Evolutionary conservation across 2,113 vertebrate genomes (phyloP).

Genomic region (Naja naja): DNA sequence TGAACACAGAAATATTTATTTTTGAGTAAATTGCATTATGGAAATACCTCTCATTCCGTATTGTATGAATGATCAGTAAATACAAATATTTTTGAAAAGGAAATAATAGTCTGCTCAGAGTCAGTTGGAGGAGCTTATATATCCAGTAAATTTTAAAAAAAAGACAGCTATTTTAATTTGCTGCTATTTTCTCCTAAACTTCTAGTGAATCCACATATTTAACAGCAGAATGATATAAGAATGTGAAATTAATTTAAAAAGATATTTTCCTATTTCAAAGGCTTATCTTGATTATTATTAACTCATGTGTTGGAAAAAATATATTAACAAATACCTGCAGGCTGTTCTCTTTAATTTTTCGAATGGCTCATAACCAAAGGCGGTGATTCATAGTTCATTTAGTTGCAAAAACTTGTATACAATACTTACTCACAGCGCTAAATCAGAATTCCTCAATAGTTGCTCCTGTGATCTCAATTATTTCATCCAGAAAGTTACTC

Average conservation of each 20-base stretch:
- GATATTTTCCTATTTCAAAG: background rate
- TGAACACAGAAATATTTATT: background rate
- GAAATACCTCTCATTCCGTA: background rate
- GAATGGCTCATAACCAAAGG: conserved; percentile 35
- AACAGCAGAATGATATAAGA: background rate
- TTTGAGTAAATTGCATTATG: background rate
- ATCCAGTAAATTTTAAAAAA: background rate
- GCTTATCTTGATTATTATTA: background rate
- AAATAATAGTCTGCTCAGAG: background rate
- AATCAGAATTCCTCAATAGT: conserved; percentile 1
- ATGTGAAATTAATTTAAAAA: rapidly evolving
- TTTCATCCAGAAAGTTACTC: background rate
- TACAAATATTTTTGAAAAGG: background rate
- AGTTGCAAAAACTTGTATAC: background rate
- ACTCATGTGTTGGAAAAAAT: background rate
- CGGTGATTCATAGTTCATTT: conserved; percentile 6
- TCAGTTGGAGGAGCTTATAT: background rate
- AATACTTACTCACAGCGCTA: conserved; percentile 1
- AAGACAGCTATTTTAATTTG: background rate
- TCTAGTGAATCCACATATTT: background rate
- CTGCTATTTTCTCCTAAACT: background rate
- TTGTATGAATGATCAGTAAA: background rate
- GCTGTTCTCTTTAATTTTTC: background rate
- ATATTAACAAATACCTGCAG: background rate
- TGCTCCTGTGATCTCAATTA: background rate